phyloP scores from a whole-genome alignment of 2,888 invertebrate genomes.

The Diaperis boleti region DNA sequence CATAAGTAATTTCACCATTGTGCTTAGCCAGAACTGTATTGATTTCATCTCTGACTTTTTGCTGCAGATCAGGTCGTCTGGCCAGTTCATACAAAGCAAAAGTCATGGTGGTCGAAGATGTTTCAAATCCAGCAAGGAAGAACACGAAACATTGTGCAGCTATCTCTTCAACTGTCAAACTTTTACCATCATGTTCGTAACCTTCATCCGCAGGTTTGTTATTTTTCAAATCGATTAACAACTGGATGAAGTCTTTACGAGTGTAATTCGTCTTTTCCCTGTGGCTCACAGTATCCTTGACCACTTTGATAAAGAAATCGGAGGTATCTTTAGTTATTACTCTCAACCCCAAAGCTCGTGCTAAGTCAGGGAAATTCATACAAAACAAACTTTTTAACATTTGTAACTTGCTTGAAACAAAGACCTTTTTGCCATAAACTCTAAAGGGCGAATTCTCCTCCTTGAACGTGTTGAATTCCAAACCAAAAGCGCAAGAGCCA shows the following conservation, averaged over 20 bases:
- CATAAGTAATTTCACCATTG: conserved; percentile 45
- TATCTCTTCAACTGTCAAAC: conserved; percentile 11
- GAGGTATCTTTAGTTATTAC: neutral
- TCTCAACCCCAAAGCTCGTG: too few relatives aligned
- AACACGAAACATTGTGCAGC: conserved; percentile 36
- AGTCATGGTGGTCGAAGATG: conserved; percentile 48
- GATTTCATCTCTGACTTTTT: conserved; percentile 46
- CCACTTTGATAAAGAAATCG: conserved; percentile 37
- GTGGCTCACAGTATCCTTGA: conserved; percentile 65
- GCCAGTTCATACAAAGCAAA: conserved; percentile 47
- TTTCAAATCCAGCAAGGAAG: conserved; percentile 48
- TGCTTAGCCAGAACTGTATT: conserved; percentile 40
- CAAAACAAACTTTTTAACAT: too few relatives aligned
- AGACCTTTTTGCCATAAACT: too few relatives aligned
- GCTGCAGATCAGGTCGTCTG: conserved; percentile 44
- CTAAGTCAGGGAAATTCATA: too few relatives aligned
- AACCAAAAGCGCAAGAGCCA: conserved; percentile 70
- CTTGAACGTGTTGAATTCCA: conserved; percentile 70
- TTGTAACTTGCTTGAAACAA: too few relatives aligned
- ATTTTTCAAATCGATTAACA: conserved; percentile 65
- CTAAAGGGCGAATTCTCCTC: conserved; percentile 56
- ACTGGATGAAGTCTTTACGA: conserved; percentile 70
- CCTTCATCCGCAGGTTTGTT: neutral
- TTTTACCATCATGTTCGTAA: too few relatives aligned
- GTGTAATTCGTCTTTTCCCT: conserved; percentile 65